These are phyloP conservation scores for Tiaroga cobitis DNA, from an alignment of 2,797 vertebrate genomes.

Conservation along the genomic window DNA sequence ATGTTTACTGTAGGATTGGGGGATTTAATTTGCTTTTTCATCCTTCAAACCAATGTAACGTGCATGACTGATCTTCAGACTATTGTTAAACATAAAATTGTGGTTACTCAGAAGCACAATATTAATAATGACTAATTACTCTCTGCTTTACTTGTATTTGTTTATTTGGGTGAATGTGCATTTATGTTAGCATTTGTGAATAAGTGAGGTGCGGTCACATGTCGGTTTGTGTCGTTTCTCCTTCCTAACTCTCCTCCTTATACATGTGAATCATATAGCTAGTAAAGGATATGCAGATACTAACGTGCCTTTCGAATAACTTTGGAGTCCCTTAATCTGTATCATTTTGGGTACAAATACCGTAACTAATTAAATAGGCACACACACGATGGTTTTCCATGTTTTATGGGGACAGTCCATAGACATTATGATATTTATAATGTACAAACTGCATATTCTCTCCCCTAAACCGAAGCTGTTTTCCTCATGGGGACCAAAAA, in stretches of 20 bases:
- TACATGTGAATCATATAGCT: not conserved
- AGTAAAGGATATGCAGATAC: not conserved
- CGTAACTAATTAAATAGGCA: not conserved
- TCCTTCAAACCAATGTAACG: constrained; percentile 31
- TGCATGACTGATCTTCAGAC: constrained; percentile 4
- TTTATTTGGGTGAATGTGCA: constrained; percentile 5
- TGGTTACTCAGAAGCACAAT: not conserved
- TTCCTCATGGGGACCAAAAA: too few species aligned
- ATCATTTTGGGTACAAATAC: not conserved
- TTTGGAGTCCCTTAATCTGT: not conserved
- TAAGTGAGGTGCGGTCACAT: not conserved
- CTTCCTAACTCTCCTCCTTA: not conserved
- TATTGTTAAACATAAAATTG: constrained; percentile 13
- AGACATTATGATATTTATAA: too few species aligned
- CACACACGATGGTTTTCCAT: not conserved
- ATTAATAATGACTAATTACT: constrained; percentile 5
- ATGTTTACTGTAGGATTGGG: constrained; percentile 48
- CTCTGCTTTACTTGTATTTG: not conserved
- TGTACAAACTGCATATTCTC: too few species aligned
- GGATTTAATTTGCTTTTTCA: constrained; percentile 41
- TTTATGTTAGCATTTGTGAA: not conserved
- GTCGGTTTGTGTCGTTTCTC: not conserved
- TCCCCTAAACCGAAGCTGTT: too few species aligned
- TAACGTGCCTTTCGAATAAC: not conserved
- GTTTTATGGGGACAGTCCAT: too few species aligned